Evolutionary conservation across 2,113 vertebrate genomes (phyloP), one percentile per base, ranked within the genome.

Genomic region (Xyrauchen texanus): DNA sequence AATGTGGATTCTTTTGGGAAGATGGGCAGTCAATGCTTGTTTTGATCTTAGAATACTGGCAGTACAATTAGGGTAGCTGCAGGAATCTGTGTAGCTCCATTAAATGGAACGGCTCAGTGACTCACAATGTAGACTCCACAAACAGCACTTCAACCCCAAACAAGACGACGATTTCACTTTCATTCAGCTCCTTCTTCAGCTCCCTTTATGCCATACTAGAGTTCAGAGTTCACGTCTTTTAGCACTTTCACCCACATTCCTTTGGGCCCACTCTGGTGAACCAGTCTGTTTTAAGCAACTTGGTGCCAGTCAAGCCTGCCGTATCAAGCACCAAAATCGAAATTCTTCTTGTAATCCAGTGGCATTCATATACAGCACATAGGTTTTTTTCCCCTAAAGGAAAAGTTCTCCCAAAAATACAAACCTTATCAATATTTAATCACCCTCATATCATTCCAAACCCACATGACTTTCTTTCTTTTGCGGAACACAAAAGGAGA

Each of bases 51-150:
- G 21, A 34, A 34, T 34, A 34, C 84, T 85, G 73, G 88, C 77
- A 78, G 79, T 86, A 92, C 84, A 89, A 89, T 88, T 80, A 77
- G 64, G 70, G 76, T 58, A 87, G 68, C 83, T 85, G 84, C 85
- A 86, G 90, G 89, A 92, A 89, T 86, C 85, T 89, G 87, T 87
- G 86, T 87, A 88, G 81, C 86, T 90, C 85, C 81, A 78, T 89
- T 85, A 91, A 90, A 89, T 79, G 81, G 80, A 90, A 91, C 57
- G 82, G 85, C 83, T 91, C 82, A 88, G 81, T 88, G 86, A 90
- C 79, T 90, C 87, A 89, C 88, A 90, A 87, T 88, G 85, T 80
- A 45, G 81, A 83, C 80, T 86, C 81, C 55, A 74, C 80, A 87
- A 89, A 89, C 87, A 89, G 70, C 89, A 87, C 88, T 91, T 89